Conservation (phyloP, 1,140 invertebrate genomes). For the Panulirus ornatus region DNA sequence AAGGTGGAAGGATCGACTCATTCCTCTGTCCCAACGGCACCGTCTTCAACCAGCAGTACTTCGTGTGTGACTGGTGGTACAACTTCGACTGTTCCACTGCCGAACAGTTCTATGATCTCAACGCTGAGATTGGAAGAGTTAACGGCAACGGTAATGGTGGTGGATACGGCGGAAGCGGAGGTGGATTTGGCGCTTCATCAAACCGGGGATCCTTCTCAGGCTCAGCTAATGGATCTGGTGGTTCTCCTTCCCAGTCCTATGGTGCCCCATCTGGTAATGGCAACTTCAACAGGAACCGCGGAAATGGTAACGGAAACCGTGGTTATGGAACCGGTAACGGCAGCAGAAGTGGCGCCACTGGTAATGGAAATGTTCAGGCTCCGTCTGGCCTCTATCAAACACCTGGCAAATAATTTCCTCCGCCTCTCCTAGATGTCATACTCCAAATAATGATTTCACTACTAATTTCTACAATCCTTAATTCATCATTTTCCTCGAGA, state of each 20-base stretch:
- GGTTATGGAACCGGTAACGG: conserved; percentile 20
- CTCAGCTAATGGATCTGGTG: conserved; percentile 23
- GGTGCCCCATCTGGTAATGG: not conserved
- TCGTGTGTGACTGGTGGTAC: conserved; percentile 79
- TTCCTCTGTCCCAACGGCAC: conserved; percentile 79
- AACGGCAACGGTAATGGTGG: conserved; percentile 47
- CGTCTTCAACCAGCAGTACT: conserved; percentile 78
- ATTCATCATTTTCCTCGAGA: too few species aligned
- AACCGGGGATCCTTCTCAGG: too few species aligned
- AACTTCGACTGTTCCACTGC: conserved; percentile 77
- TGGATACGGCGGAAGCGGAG: too few species aligned
- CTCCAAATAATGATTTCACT: too few species aligned
- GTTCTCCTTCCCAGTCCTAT: not conserved
- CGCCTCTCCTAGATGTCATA: too few species aligned
- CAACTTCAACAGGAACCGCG: too few species aligned
- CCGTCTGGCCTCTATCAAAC: conserved; percentile 23
- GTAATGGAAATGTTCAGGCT: conserved; percentile 22
- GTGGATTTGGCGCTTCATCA: too few species aligned
- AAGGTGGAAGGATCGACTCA: conserved; percentile 76
- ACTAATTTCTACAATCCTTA: too few species aligned
- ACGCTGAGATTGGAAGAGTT: conserved; percentile 74
- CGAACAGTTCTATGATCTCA: conserved; percentile 79
- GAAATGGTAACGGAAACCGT: not conserved
- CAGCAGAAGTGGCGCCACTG: conserved; percentile 17
- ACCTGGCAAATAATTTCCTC: conserved; percentile 34